Conservation (phyloP, 2,888 invertebrate genomes). For the Yponomeuta plumbellus region DNA sequence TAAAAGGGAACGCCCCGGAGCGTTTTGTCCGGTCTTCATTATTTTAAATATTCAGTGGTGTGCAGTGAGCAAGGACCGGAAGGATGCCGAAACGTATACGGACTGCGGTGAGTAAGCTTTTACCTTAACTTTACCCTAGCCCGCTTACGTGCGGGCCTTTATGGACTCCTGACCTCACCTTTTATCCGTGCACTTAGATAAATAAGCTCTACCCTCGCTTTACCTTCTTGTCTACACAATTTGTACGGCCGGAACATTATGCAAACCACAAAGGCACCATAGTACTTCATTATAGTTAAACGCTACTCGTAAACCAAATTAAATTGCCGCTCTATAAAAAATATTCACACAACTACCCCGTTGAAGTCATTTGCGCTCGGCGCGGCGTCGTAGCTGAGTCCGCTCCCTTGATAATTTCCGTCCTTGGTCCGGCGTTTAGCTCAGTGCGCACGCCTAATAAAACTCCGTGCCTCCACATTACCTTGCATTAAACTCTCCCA, state of each 20-base stretch:
- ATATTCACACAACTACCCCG: conserved; percentile 60
- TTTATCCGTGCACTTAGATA: conserved; percentile 10
- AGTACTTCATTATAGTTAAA: conserved; percentile 13
- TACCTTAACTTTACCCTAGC: conserved; percentile 9
- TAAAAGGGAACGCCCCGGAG: conserved; percentile 67
- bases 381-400: conserved; percentile 53
- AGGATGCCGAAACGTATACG: conserved; percentile 20
- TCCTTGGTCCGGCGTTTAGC: conserved; percentile 65
- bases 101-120: conserved; percentile 42
- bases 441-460: conserved; percentile 56
- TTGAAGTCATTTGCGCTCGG: neutral
- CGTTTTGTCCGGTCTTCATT: conserved; percentile 62
- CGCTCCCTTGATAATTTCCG: conserved; percentile 68
- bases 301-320: conserved; percentile 55
- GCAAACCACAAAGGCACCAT: conserved; percentile 5
- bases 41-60: conserved; percentile 72
- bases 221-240: neutral
- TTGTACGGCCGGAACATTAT: conserved; percentile 9
- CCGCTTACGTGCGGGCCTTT: conserved; percentile 6
- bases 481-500: conserved; percentile 72
- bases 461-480: conserved; percentile 51
- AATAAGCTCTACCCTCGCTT: conserved; percentile 9
- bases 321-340: conserved; percentile 64
- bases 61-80: conserved; percentile 44
- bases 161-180: conserved; percentile 11